phyloP scores from a whole-genome alignment of 2,113 vertebrate species.

The Corydoras sp. region DNA sequence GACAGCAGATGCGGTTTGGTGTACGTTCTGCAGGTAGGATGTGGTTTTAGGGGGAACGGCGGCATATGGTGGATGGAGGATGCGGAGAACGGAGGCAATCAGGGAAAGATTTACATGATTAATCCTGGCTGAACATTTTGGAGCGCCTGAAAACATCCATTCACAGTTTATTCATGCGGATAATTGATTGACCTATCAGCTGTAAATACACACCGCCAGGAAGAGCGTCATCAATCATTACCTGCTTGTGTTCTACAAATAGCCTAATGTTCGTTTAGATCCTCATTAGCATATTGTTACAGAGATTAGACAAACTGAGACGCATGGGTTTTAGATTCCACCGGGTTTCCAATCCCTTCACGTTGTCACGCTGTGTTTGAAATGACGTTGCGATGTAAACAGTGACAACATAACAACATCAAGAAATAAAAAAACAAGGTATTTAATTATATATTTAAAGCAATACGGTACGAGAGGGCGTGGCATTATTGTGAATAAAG shows the following conservation, averaged over 20 bases:
- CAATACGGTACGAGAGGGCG: too few species aligned
- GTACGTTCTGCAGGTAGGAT: not conserved
- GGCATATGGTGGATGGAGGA: constrained; percentile 19
- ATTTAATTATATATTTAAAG: too few species aligned
- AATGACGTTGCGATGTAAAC: too few species aligned
- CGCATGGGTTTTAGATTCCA: too few species aligned
- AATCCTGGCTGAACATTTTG: constrained; percentile 5
- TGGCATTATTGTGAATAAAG: too few species aligned
- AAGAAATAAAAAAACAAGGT: too few species aligned
- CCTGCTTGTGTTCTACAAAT: constrained; percentile 1
- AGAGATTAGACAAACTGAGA: not conserved
- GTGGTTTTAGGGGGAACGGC: constrained; percentile 41
- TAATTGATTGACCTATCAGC: constrained; percentile 20
- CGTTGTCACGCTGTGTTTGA: too few species aligned
- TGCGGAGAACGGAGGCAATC: not conserved
- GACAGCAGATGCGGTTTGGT: not conserved
- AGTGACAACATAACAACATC: too few species aligned
- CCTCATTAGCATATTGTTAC: not conserved
- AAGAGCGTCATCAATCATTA: constrained; percentile 23
- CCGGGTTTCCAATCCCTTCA: too few species aligned
- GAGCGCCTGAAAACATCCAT: constrained; percentile 18
- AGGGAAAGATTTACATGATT: constrained; percentile 25
- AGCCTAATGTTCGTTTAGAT: not conserved
- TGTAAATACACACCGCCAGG: constrained; percentile 23
- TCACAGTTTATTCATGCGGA: constrained; percentile 9